Conservation (phyloP, 2,888 invertebrate genomes). For the Aricia artaxerxes region DNA sequence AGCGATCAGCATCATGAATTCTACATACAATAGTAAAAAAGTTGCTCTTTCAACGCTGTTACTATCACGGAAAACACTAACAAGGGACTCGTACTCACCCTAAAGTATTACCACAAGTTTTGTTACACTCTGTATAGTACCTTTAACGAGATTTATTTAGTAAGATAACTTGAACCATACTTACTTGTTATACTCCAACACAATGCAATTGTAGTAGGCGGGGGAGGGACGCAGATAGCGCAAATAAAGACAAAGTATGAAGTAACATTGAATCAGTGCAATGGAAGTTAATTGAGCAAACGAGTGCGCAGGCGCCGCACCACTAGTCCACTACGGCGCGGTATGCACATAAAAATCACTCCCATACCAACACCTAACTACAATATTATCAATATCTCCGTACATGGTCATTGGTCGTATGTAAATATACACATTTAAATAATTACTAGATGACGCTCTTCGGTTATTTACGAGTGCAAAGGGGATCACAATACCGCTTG, state of each 20-base stretch:
- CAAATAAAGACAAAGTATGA: constrained; percentile 46
- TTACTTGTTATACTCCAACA: constrained; percentile 34
- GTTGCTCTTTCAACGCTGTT: no score
- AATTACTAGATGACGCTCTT: not conserved
- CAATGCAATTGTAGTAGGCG: constrained; percentile 1
- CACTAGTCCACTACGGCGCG: constrained; percentile 30
- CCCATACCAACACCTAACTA: constrained; percentile 3
- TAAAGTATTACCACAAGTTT: no score
- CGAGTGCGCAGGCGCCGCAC: constrained; percentile 40
- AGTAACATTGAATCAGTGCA: constrained; percentile 51
- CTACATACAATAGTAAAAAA: no score
- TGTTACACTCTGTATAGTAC: no score
- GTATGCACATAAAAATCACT: constrained; percentile 28
- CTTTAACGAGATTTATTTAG: no score
- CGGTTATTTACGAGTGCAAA: no score
- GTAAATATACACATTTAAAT: constrained; percentile 15
- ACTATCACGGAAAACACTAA: no score
- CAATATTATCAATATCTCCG: constrained; percentile 20
- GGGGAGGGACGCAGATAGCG: constrained; percentile 33
- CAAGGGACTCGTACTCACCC: no score
- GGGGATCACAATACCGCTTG: no score
- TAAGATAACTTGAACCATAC: constrained; percentile 9
- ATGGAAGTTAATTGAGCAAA: constrained; percentile 51
- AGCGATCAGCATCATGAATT: no score
- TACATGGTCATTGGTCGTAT: constrained; percentile 5